Base-by-base conservation (phyloP, 64 coral and sea anemone species). In the Montipora sp. region DNA sequence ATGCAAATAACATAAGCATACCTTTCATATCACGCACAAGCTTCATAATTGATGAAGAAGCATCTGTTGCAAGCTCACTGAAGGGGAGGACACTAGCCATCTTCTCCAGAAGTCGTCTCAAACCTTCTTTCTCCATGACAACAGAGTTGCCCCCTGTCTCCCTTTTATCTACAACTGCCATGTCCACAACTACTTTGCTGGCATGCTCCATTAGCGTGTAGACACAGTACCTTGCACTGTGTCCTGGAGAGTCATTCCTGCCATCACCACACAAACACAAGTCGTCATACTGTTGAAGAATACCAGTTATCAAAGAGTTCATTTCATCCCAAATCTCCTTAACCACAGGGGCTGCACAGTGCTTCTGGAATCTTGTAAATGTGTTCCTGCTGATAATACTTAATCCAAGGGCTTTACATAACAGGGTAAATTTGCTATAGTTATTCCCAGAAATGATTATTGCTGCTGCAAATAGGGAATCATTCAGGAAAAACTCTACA, bases 201-300 rank as follows among this genome's bases (percentile, higher is more conserved):
- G 27, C 48, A 79, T 95, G 88, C 15, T 95, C 89, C 93, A 95
- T 95, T 58, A 95, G 51, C 0, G 67, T 89, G 16, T 89, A 89
- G 2, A 94, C 87, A 76, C 66, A 84, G 22, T 93, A 93, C 7
- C 86, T 48, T 19, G 91, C 84, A 7, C 9, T 27, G 24, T 24
- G 23, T 24, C 23, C 23, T 24, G 23, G 23, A 24, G 23, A 24
- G 23, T 24, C 23, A 24, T 24, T 24, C 23, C 23, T 24, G 23
- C 23, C 23, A 24, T 24, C 23, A 24, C 23, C 23, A 24, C 23
- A 24, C 23, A 24, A 24, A 24, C 23, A 24, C 23, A 24, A 24
- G 23, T 24, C 23, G 23, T 24, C 23, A 24, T 24, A 24, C 23
- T 24, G 23, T 24, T 24, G 23, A 53, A 88, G 61, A 2, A 88